These are phyloP conservation scores for Dolichallabes microphthalmus DNA, from an alignment of 2,113 vertebrate genomes.

Conservation along the genomic window DNA sequence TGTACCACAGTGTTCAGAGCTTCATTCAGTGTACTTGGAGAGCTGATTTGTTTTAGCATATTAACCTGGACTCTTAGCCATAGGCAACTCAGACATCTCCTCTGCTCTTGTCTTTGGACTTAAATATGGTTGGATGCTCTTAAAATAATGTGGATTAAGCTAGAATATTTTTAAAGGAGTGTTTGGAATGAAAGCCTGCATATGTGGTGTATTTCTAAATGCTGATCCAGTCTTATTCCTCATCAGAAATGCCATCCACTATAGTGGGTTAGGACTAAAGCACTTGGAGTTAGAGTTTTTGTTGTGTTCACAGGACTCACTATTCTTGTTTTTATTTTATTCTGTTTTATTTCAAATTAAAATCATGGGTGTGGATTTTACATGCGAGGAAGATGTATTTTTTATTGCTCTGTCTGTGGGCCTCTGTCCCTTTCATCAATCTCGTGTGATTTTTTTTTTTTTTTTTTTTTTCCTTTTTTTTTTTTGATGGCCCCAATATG, in stretches of 20 bases:
- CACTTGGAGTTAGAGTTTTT: conserved; percentile 45
- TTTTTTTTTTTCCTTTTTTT: conserved; percentile 14
- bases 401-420: conserved; percentile 45
- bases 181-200: conserved; percentile 41
- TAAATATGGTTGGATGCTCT: conserved; percentile 21
- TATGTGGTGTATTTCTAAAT: conserved; percentile 29
- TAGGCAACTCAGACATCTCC: conserved; percentile 6
- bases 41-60: conserved; percentile 26
- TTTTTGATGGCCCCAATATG: conserved; percentile 67
- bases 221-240: conserved; percentile 35
- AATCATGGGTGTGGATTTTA: conserved; percentile 56
- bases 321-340: conserved; percentile 17
- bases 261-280: conserved; percentile 43
- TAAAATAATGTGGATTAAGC: conserved; percentile 22
- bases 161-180: conserved; percentile 38
- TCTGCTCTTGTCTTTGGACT: conserved; percentile 15
- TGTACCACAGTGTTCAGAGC: conserved; percentile 39
- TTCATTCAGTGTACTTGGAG: conserved; percentile 44
- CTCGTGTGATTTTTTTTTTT: conserved; percentile 60
- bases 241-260: conserved; percentile 39
- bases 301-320: conserved; percentile 43
- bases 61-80: conserved; percentile 27
- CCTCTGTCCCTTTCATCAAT: conserved; percentile 47
- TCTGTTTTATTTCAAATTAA: conserved; percentile 45
- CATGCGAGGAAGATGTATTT: conserved; percentile 47